phyloP scores from a whole-genome alignment of 2,888 invertebrate species.

The Globia sparganii region DNA sequence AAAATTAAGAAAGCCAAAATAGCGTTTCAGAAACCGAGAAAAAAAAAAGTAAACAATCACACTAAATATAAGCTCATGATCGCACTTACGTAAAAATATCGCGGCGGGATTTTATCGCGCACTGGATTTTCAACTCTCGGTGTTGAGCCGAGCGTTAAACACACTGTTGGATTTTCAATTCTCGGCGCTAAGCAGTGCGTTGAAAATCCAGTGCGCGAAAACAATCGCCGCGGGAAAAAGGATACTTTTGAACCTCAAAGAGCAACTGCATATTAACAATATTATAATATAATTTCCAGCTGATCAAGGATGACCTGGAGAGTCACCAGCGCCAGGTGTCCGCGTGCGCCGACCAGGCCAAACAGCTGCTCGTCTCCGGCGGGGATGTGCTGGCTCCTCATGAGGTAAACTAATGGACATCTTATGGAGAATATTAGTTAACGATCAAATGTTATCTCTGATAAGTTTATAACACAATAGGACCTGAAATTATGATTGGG shows the following conservation, averaged over 20 bases:
- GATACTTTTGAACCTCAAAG: not conserved
- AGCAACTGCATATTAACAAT: not conserved
- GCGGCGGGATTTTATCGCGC: too few relatives aligned
- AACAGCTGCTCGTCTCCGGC: conserved; percentile 96
- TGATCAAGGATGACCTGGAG: conserved; percentile 97
- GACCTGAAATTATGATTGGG: not conserved
- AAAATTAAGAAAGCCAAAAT: not conserved
- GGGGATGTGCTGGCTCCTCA: conserved; percentile 98
- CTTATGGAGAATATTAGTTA: not conserved
- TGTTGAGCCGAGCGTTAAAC: too few relatives aligned
- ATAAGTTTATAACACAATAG: not conserved
- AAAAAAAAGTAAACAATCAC: not conserved
- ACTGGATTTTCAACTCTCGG: too few relatives aligned
- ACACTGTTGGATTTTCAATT: too few relatives aligned
- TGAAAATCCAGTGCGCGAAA: too few relatives aligned
- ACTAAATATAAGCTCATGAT: too few relatives aligned
- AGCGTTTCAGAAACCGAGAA: not conserved
- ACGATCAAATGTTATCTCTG: not conserved
- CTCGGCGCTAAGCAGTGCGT: too few relatives aligned
- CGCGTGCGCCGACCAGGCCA: conserved; percentile 96
- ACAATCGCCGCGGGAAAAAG: too few relatives aligned
- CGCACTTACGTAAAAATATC: too few relatives aligned
- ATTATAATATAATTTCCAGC: conserved; percentile 85
- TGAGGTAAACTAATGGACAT: conserved; percentile 87
- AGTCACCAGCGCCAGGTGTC: conserved; percentile 95